phyloP scores from a whole-genome alignment of 2,797 vertebrate species.

The Tokudaia muenninki region DNA sequence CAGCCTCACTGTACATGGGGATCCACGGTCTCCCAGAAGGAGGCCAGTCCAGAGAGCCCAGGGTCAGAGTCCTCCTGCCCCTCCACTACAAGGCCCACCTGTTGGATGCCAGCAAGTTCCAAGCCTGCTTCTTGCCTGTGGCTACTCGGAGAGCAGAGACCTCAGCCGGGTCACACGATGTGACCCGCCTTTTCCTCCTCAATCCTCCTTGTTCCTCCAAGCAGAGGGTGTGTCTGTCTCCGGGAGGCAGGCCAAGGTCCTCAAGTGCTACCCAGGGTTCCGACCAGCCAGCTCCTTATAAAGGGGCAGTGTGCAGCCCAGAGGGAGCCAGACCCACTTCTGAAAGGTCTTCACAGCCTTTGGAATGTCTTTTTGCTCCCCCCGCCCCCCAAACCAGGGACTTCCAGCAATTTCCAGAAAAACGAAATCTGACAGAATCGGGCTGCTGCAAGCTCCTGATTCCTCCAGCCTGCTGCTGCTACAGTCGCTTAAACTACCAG shows the following conservation, averaged over 20 bases:
- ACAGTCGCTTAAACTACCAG: not conserved
- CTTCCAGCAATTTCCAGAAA: not conserved
- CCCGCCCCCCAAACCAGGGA: fast-evolving
- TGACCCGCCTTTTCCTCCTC: not conserved
- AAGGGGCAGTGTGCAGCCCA: not conserved
- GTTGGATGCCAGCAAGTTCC: not conserved
- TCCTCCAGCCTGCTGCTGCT: not conserved
- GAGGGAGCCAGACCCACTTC: not conserved
- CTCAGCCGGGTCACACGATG: fast-evolving
- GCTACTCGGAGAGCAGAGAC: not conserved
- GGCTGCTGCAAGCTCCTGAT: not conserved
- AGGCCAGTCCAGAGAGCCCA: too few relatives aligned
- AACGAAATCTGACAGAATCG: fast-evolving
- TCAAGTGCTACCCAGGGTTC: not conserved
- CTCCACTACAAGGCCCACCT: not conserved
- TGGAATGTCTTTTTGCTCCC: fast-evolving
- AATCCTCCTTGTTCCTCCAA: not conserved
- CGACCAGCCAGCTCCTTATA: fast-evolving
- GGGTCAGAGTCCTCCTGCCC: not conserved
- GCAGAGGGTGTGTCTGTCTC: not conserved
- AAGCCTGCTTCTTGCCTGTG: not conserved
- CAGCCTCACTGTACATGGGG: not conserved
- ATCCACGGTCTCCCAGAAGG: not conserved
- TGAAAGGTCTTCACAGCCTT: not conserved
- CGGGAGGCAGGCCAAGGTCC: fast-evolving